Conservation (phyloP, 53 echinoderm and acorn worm genomes). For the Mesocentrotus franciscanus region DNA sequence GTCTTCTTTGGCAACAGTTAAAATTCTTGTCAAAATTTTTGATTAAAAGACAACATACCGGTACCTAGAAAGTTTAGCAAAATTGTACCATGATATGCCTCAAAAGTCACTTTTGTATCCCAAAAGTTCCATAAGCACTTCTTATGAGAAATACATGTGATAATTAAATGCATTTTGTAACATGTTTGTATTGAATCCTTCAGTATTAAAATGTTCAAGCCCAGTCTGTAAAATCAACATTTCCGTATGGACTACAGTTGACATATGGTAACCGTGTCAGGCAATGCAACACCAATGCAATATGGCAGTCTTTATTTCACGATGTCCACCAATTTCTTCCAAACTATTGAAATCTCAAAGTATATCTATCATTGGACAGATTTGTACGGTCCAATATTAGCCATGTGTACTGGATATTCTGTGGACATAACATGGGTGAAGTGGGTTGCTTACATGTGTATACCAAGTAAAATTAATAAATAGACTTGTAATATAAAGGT, state of each 20-base stretch:
- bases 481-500: slow-evolving; percentile 43
- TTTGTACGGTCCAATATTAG: background rate
- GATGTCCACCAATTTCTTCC: slow-evolving; percentile 54
- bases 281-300: slow-evolving; percentile 36
- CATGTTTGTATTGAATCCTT: too few species aligned
- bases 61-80: background rate
- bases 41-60: background rate
- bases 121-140: background rate
- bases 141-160: background rate
- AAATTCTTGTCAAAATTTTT: too few species aligned
- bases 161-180: background rate
- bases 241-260: background rate
- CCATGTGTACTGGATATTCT: background rate
- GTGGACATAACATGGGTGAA: background rate
- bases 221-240: background rate
- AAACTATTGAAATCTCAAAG: slow-evolving; percentile 12
- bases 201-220: background rate
- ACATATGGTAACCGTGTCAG: background rate
- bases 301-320: background rate
- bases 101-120: background rate
- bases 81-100: background rate
- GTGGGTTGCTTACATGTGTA: background rate
- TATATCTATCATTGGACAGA: slow-evolving; percentile 15
- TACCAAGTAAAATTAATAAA: background rate
- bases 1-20: background rate